These are phyloP conservation scores for Tichodroma muraria DNA, from an alignment of 2,113 vertebrate species.

Conservation along the genomic window DNA sequence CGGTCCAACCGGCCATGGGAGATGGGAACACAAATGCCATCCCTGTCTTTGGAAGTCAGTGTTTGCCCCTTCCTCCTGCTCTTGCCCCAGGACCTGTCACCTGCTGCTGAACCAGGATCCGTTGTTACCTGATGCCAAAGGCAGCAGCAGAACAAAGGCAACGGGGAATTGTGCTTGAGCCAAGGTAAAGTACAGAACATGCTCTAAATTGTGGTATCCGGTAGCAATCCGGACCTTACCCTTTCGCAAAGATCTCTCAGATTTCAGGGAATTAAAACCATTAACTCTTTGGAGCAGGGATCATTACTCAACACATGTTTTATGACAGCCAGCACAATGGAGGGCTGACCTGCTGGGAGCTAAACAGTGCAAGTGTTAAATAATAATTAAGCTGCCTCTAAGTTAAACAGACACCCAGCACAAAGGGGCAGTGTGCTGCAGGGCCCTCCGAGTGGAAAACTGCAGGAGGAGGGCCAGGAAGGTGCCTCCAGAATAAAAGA, in stretches of 20 bases:
- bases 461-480: neutral
- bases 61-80: neutral
- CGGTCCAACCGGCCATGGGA: neutral
- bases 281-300: conserved; percentile 26
- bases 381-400: conserved; percentile 38
- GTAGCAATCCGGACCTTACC: conserved; percentile 18
- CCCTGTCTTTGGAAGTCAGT: neutral
- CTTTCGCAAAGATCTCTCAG: neutral
- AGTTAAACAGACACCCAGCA: conserved; percentile 29
- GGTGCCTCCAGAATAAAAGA: neutral
- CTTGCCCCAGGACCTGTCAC: neutral
- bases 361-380: conserved; percentile 4
- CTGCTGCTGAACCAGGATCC: conserved; percentile 27
- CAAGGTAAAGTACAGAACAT: conserved; percentile 3
- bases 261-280: conserved; percentile 22
- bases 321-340: neutral
- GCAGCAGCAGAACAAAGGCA: neutral
- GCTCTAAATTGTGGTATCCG: neutral
- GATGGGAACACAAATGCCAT: neutral
- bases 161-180: neutral
- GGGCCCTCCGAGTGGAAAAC: neutral
- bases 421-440: conserved; percentile 38
- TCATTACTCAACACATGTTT: neutral
- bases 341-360: neutral
- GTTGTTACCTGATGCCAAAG: neutral